These are phyloP conservation scores for Macaca mulatta DNA, from an alignment of 2,113 vertebrate genomes.

Conservation along the genomic window DNA sequence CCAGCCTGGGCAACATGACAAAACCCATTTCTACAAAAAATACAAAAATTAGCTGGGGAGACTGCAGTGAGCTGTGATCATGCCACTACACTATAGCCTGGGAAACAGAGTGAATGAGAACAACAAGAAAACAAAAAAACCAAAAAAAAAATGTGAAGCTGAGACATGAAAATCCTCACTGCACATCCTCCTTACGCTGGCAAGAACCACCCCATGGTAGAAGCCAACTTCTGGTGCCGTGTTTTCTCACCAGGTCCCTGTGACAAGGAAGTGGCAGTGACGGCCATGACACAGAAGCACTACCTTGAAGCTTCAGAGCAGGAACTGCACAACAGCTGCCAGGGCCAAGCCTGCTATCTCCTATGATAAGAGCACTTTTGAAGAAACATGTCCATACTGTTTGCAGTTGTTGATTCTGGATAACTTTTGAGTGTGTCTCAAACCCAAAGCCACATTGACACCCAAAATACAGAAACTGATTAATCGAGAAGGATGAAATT, in stretches of 20 bases:
- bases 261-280: not conserved
- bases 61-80: too few species aligned
- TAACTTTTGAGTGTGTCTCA: slow-evolving; percentile 87
- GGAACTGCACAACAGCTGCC: not conserved
- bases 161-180: too few species aligned
- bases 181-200: too few species aligned
- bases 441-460: slow-evolving; percentile 88
- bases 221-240: not conserved
- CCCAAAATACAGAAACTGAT: slow-evolving; percentile 87
- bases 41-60: too few species aligned
- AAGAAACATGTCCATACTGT: slow-evolving; percentile 88
- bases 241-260: not conserved
- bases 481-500: slow-evolving; percentile 82
- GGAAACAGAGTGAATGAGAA: too few species aligned
- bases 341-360: not conserved
- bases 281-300: not conserved
- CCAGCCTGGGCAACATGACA: too few species aligned
- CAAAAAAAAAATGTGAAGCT: too few species aligned
- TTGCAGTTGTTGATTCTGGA: slow-evolving; percentile 89
- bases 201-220: too few species aligned
- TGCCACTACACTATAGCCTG: too few species aligned
- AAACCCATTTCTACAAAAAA: too few species aligned
- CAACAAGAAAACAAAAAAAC: too few species aligned
- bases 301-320: not conserved
- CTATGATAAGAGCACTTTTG: slow-evolving; percentile 30